phyloP scores from a whole-genome alignment of 2,797 vertebrate genomes.

The Ispidina lecontei region DNA sequence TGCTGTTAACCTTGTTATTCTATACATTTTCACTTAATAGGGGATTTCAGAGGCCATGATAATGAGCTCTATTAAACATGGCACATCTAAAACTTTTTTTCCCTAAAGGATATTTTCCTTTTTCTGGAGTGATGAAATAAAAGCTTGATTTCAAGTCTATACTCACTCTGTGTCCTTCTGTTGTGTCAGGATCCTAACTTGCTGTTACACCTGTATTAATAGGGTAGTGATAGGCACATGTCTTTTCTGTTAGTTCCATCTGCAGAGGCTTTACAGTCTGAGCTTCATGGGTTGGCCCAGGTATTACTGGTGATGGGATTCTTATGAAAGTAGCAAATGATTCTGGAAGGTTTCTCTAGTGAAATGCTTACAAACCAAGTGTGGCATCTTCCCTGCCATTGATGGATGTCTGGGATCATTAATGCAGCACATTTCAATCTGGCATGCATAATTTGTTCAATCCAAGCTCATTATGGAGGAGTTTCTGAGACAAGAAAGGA shows the following conservation, averaged over 20 bases:
- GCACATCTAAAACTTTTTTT: neutral
- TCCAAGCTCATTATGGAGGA: neutral
- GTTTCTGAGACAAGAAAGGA: neutral
- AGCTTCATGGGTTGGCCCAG: neutral
- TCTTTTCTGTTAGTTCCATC: neutral
- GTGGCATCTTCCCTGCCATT: neutral
- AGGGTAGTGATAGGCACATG: neutral
- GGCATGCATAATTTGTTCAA: neutral
- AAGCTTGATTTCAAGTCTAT: neutral
- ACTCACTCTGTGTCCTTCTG: neutral
- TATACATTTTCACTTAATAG: neutral
- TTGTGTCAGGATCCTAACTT: fast-evolving
- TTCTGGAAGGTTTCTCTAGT: neutral
- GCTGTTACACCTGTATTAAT: neutral
- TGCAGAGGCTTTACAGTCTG: neutral
- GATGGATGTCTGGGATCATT: neutral
- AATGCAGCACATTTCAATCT: neutral
- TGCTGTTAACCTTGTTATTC: neutral
- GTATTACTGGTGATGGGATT: neutral
- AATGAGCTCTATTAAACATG: neutral
- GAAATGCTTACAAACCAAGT: neutral
- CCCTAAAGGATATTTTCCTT: neutral
- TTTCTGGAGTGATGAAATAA: neutral
- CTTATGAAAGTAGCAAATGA: neutral
- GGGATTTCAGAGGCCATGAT: neutral